Evolutionary conservation across 2,113 vertebrate species (phyloP).

Genomic region (Pelmatolapia mariae): DNA sequence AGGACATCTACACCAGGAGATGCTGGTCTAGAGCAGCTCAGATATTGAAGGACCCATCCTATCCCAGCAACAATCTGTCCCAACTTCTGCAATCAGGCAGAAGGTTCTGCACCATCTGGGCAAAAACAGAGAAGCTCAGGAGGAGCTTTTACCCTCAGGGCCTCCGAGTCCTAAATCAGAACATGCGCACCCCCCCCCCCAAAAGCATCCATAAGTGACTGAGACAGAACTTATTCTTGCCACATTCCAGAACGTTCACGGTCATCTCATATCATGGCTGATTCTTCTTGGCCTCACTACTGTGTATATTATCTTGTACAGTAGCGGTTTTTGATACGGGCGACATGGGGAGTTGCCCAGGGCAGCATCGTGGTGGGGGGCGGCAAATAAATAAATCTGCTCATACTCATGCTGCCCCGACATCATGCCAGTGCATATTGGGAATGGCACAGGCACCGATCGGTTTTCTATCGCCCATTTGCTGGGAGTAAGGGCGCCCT

Average conservation of each 20-base stretch:
- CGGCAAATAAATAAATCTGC: too few species aligned
- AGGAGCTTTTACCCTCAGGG: not conserved
- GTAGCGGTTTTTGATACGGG: not conserved
- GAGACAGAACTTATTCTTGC: not conserved
- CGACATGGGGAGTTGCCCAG: too few species aligned
- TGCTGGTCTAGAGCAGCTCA: not conserved
- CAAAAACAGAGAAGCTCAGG: not conserved
- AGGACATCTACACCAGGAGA: not conserved
- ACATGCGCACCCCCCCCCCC: fast-evolving
- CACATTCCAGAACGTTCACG: not conserved
- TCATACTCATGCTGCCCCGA: not conserved
- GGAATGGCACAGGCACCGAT: fast-evolving
- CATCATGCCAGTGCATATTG: not conserved
- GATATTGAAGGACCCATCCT: too few species aligned
- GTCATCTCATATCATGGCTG: not conserved
- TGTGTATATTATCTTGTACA: not conserved
- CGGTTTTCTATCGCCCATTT: not conserved
- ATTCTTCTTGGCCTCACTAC: not conserved
- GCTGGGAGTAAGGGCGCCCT: not conserved
- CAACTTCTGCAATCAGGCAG: not conserved
- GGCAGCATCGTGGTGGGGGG: not conserved
- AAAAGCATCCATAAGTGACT: not conserved
- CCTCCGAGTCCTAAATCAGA: not conserved
- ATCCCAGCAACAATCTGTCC: not conserved
- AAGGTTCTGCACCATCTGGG: not conserved